Evolutionary conservation across 2,113 vertebrate species (phyloP), one percentile per base, ranked within the genome.

Genomic region (Ptilorrhoa leucosticta): DNA sequence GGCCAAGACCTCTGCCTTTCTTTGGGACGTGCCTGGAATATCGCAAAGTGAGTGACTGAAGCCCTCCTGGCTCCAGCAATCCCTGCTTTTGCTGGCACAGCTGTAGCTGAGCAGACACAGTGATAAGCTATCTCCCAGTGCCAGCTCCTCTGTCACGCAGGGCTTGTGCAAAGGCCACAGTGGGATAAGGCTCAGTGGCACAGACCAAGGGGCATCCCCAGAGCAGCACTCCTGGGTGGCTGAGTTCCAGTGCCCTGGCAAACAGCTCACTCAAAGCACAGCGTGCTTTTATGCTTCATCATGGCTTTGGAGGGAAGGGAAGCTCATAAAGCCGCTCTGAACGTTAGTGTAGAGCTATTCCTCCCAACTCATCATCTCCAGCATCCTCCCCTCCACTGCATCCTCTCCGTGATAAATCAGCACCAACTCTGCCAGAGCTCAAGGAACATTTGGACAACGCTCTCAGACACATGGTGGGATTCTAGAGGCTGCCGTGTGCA

Each of bases 1-100:
- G 98, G 88, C 99, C 99, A 22, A 98, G 5, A 21, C 98, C 98
- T 11, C 26, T 98, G 47, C 99, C 99, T 45, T 99, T 98, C 86
- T 0, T 99, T 1, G 99, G 99, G 72, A 98, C 98, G 0, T 18
- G 92, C 27, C 68, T 7, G 56, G 13, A 63, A 88, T 98, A 97
- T 93, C 97, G 94, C 80, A 97, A 95, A 75, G 98, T 98, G 96
- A 98, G 97, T 40, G 95, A 20, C 10, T 5, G 50, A 7, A 56
- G 5, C 37, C 21, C 51, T 26, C 31, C 53, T 3, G 20, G 37
- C 78, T 39, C 30, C 50, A 37, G n/a, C 50, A 65, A 16, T 13
- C 53, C 7, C 58, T 2, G 14, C 57, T 31, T 35, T 18, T 53
- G 70, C 82, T 85, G 37, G 3, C 42, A 14, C 28, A 83, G 90